These are phyloP conservation scores for Teinopalpus imperialis DNA, from an alignment of 2,888 invertebrate species.

Conservation along the genomic window DNA sequence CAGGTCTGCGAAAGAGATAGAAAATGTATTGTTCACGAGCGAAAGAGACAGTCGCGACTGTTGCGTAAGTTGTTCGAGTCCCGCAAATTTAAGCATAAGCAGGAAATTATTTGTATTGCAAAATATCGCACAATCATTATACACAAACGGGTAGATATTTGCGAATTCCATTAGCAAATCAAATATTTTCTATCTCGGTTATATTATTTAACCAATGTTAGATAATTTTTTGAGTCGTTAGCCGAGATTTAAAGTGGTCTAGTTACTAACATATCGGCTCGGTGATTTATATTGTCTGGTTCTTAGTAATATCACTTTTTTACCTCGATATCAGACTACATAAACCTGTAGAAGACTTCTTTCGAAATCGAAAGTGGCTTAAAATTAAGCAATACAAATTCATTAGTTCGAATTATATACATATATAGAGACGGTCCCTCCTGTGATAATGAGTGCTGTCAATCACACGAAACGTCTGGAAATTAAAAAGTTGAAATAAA, in stretches of 20 bases:
- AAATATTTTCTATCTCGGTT: constrained; percentile 10
- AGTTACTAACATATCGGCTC: not conserved
- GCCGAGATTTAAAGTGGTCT: not conserved
- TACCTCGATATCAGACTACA: too few relatives aligned
- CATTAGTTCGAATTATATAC: too few relatives aligned
- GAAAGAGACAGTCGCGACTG: constrained; percentile 25
- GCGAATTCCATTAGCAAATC: constrained; percentile 13
- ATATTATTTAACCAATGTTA: constrained; percentile 4
- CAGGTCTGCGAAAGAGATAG: constrained; percentile 13
- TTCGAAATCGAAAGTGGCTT: too few relatives aligned
- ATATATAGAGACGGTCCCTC: too few relatives aligned
- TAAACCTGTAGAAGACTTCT: too few relatives aligned
- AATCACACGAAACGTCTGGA: too few relatives aligned
- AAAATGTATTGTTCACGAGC: constrained; percentile 6
- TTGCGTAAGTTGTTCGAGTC: constrained; percentile 34
- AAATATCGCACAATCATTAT: constrained; percentile 10
- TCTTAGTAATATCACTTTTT: too few relatives aligned
- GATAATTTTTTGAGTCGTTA: constrained; percentile 4
- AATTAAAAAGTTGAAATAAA: too few relatives aligned
- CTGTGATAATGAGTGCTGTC: too few relatives aligned
- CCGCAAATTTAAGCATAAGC: constrained; percentile 30
- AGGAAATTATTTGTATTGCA: constrained; percentile 28
- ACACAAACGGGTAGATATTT: constrained; percentile 11
- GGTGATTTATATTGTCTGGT: too few relatives aligned
- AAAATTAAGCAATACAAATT: too few relatives aligned